phyloP scores from a whole-genome alignment of 2,888 invertebrate genomes.

The Troides oblongomaculatus region DNA sequence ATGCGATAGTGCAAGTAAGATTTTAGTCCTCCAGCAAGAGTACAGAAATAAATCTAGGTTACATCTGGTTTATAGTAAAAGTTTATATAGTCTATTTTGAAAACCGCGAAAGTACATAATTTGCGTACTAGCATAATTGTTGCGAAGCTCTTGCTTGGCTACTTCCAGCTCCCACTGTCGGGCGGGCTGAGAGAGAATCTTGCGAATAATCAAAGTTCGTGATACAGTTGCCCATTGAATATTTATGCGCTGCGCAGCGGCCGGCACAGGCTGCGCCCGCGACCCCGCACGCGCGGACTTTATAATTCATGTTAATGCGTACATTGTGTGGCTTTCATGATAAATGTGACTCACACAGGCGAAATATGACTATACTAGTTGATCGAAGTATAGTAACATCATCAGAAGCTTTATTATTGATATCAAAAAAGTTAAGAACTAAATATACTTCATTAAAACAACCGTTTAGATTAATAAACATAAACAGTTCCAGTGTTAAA shows the following conservation, averaged over 20 bases:
- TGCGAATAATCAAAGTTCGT: conserved; percentile 41
- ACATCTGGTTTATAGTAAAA: no score
- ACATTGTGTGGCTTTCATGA: conserved; percentile 13
- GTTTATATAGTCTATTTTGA: no score
- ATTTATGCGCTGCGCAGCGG: conserved; percentile 36
- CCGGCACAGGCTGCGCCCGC: conserved; percentile 15
- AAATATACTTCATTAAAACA: no score
- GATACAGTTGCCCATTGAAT: conserved; percentile 43
- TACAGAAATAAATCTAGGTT: no score
- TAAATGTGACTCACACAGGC: not conserved
- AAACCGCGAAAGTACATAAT: conserved; percentile 31
- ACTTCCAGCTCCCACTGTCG: conserved; percentile 59
- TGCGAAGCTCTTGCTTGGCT: conserved; percentile 55
- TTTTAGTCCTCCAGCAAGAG: no score
- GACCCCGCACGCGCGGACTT: conserved; percentile 22
- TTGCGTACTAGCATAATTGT: conserved; percentile 50
- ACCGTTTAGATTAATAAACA: no score
- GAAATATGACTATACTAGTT: no score
- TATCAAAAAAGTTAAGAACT: no score
- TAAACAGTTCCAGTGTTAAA: no score
- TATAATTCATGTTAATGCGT: conserved; percentile 21
- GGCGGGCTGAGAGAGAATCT: conserved; percentile 34
- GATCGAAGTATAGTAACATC: no score
- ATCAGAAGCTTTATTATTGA: no score
- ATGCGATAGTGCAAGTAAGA: no score